Conservation (phyloP, 37 sponge, comb jelly and placozoan species). For the Aphrocallistes beatrix region DNA sequence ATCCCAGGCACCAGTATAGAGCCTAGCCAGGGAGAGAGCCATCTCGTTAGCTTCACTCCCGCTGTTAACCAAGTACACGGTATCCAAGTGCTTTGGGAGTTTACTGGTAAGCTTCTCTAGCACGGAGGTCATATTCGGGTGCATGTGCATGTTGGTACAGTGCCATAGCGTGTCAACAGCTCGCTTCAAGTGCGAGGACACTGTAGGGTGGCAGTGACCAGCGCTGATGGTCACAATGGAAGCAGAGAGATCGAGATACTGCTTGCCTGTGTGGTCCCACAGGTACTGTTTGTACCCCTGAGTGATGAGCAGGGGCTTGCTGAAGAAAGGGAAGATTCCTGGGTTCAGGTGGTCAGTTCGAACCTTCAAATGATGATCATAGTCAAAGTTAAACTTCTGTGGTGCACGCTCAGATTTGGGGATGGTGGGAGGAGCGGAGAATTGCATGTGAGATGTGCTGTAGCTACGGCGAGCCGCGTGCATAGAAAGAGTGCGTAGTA, state of each 20-base stretch:
- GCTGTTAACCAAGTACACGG: slow-evolving; percentile 83
- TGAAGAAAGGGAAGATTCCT: slow-evolving; percentile 55
- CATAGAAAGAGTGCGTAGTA: not conserved
- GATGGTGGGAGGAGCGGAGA: not conserved
- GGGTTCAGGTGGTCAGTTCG: slow-evolving; percentile 51
- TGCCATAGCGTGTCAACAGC: slow-evolving; percentile 72
- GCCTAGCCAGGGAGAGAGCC: slow-evolving; percentile 78
- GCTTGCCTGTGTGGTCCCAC: slow-evolving; percentile 62
- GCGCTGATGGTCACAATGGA: slow-evolving; percentile 89
- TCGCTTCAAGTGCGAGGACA: slow-evolving; percentile 18
- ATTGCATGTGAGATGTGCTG: not conserved
- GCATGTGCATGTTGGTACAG: slow-evolving; percentile 79
- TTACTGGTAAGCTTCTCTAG: slow-evolving; percentile 59
- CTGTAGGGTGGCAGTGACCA: slow-evolving; percentile 88
- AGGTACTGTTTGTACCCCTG: slow-evolving; percentile 86
- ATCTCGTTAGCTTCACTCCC: slow-evolving; percentile 93
- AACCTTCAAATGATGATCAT: not conserved
- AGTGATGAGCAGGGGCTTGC: slow-evolving; percentile 46
- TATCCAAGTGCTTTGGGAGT: slow-evolving; percentile 61
- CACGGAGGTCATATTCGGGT: slow-evolving; percentile 61
- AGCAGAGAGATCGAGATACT: slow-evolving; percentile 80
- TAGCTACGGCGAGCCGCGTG: not conserved
- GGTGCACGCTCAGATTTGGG: not conserved
- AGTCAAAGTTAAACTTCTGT: not conserved
- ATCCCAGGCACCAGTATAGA: slow-evolving; percentile 75